Conservation (phyloP, 1,140 invertebrate species). For the Bombus superbus region DNA sequence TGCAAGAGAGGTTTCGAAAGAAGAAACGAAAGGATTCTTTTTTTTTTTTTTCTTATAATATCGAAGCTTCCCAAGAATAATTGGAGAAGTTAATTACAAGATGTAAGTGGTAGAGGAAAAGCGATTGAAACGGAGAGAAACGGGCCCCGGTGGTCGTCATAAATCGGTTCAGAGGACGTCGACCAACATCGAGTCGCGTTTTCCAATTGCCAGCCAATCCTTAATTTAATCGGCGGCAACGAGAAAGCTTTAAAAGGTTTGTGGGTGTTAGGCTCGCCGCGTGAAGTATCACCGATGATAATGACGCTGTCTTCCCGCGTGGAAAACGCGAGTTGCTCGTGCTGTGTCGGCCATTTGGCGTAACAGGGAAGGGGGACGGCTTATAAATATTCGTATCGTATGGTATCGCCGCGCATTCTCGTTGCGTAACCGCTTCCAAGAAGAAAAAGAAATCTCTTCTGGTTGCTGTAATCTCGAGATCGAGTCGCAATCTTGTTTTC, state of each 20-base stretch:
- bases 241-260: not conserved
- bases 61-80: no score
- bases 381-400: slow-evolving; percentile 27
- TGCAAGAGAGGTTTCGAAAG: no score
- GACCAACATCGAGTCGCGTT: not conserved
- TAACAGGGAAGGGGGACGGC: not conserved
- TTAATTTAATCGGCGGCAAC: not conserved
- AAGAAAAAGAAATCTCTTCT: not conserved
- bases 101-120: no score
- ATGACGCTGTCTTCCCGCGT: not conserved
- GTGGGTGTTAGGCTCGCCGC: not conserved
- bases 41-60: no score
- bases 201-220: not conserved
- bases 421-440: not conserved
- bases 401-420: not conserved
- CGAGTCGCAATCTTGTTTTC: not conserved
- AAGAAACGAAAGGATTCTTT: no score
- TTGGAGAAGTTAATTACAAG: no score
- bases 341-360: not conserved
- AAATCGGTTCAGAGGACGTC: not conserved
- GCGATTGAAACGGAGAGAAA: not conserved
- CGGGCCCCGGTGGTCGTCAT: not conserved
- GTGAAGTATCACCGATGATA: not conserved
- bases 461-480: slow-evolving; percentile 16
- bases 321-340: not conserved